phyloP scores from a whole-genome alignment of 2,888 invertebrate species.

The Subacronicta megacephala region DNA sequence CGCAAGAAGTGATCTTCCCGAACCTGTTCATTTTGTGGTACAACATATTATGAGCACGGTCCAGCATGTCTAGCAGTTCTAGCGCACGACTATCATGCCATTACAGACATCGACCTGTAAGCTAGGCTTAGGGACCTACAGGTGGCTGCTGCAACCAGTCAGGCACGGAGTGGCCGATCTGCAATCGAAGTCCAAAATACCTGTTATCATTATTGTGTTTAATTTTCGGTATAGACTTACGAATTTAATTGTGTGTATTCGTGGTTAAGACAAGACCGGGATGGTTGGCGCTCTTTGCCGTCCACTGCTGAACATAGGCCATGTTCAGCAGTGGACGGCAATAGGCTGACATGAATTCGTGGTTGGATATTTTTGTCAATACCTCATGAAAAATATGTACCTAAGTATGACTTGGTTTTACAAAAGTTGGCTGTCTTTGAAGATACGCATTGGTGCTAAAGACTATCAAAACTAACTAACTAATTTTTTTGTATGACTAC shows the following conservation, averaged over 20 bases:
- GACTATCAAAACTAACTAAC: too few relatives aligned
- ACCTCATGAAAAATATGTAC: too few relatives aligned
- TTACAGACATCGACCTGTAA: slow-evolving; percentile 60
- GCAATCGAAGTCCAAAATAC: slow-evolving; percentile 64
- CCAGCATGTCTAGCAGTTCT: slow-evolving; percentile 37
- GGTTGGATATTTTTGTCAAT: neutral
- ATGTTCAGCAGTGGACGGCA: too few relatives aligned
- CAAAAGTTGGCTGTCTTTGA: too few relatives aligned
- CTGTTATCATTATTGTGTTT: slow-evolving; percentile 1
- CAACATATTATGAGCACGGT: slow-evolving; percentile 43
- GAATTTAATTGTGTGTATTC: neutral
- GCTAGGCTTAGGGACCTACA: slow-evolving; percentile 74
- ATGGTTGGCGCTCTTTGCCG: too few relatives aligned
- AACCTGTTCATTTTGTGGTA: slow-evolving; percentile 19
- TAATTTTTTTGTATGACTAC: too few relatives aligned
- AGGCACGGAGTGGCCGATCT: slow-evolving; percentile 77
- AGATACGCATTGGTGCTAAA: too few relatives aligned
- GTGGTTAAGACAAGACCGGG: too few relatives aligned
- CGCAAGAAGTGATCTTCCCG: slow-evolving; percentile 8
- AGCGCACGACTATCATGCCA: slow-evolving; percentile 51
- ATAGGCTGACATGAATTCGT: too few relatives aligned
- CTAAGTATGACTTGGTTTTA: too few relatives aligned
- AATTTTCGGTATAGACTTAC: neutral
- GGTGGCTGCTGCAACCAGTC: slow-evolving; percentile 67
- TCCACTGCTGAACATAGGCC: too few relatives aligned